A percentile compares a stretch with the other conserved stretches of the same genome.
These are phyloP conservation scores for Macroglossus sobrinus DNA, from an alignment of 2,113 vertebrate genomes.

Conservation along the genomic window DNA sequence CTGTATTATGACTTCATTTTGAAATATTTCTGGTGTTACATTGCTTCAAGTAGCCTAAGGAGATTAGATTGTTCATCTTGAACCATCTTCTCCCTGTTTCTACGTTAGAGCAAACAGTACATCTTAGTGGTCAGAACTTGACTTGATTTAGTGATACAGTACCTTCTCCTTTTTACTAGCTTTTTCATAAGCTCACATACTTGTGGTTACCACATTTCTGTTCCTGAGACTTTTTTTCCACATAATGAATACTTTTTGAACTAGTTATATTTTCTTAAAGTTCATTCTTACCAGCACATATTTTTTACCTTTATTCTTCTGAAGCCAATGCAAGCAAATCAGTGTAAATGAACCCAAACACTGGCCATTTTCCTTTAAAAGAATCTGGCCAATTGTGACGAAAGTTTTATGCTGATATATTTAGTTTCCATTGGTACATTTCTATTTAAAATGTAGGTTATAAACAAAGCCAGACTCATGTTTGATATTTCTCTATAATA, in stretches of 20 bases:
- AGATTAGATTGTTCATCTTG: not conserved
- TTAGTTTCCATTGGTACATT: not conserved
- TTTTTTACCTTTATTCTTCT: not conserved
- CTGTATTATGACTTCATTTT: conserved; percentile 28
- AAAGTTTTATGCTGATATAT: not conserved
- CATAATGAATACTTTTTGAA: not conserved
- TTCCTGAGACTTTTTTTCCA: not conserved
- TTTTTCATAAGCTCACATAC: not conserved
- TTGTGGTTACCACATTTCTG: not conserved
- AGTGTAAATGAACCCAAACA: not conserved
- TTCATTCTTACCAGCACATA: not conserved
- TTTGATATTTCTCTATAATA: not conserved
- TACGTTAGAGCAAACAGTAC: not conserved
- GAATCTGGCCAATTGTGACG: not conserved
- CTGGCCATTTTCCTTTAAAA: not conserved
- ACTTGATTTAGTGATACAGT: not conserved
- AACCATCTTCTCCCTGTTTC: not conserved
- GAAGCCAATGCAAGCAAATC: not conserved
- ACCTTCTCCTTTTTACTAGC: not conserved
- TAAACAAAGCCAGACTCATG: not conserved
- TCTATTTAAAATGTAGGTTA: not conserved
- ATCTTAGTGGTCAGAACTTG: not conserved
- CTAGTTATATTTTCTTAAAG: not conserved
- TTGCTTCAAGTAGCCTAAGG: conserved; percentile 32
- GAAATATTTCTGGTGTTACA: conserved; percentile 17